Evolutionary conservation across 2,888 invertebrate species (phyloP).

Genomic region (Chrysolina americana): DNA sequence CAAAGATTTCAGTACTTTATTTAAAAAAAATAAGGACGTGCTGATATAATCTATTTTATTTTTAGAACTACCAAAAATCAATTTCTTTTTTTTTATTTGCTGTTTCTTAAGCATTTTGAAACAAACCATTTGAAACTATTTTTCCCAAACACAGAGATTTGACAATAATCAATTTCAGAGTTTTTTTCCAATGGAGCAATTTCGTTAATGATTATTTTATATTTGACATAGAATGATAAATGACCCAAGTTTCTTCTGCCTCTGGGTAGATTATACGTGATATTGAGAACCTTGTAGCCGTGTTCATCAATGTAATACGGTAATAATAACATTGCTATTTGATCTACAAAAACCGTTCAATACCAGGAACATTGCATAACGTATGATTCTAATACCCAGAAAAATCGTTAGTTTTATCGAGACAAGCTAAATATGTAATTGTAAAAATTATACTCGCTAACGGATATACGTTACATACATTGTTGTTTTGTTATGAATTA

Average conservation of each 20-base stretch:
- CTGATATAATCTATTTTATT: too few species aligned
- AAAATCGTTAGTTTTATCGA: slow-evolving; percentile 39
- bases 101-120: too few species aligned
- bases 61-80: too few species aligned
- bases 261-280: background rate
- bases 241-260: background rate
- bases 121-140: too few species aligned
- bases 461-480: slow-evolving; percentile 43
- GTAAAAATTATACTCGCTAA: slow-evolving; percentile 46
- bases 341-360: slow-evolving; percentile 39
- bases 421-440: slow-evolving; percentile 44
- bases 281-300: background rate
- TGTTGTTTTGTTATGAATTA: slow-evolving; percentile 40
- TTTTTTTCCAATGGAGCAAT: too few species aligned
- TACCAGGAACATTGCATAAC: slow-evolving; percentile 39
- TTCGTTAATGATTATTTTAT: too few species aligned
- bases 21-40: too few species aligned
- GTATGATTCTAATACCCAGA: slow-evolving; percentile 32
- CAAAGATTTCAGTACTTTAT: too few species aligned
- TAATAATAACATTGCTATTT: slow-evolving; percentile 37
- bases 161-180: too few species aligned
- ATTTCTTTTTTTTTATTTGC: too few species aligned
- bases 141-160: too few species aligned
- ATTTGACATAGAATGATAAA: too few species aligned
- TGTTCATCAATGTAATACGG: slow-evolving; percentile 26